A percentile compares a stretch with the other conserved stretches of the same genome.
These are phyloP conservation scores for Vicugna pacos DNA, from an alignment of 2,113 vertebrate genomes.

Conservation along the genomic window DNA sequence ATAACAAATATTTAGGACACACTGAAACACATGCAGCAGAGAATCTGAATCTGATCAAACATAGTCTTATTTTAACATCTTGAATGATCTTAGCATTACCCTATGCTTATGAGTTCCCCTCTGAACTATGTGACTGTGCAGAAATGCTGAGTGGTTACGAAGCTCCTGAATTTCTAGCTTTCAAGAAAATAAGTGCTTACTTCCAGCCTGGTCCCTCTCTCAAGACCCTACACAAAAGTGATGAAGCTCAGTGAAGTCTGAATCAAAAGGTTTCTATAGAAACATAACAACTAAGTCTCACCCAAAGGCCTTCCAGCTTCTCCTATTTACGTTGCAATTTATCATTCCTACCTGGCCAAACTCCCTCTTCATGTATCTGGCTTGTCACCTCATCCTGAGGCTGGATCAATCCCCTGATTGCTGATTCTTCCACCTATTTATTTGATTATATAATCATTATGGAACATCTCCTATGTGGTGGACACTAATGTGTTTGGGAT, in stretches of 20 bases:
- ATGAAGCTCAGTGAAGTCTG: slow-evolving; percentile 9
- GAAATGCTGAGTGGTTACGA: slow-evolving; percentile 24
- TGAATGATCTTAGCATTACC: not conserved
- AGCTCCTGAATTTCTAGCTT: not conserved
- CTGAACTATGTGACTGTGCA: not conserved
- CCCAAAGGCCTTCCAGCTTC: not conserved
- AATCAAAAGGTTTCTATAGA: slow-evolving; percentile 12
- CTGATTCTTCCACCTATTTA: not conserved
- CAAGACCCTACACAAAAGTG: not conserved
- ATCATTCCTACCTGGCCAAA: not conserved
- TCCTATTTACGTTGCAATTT: not conserved
- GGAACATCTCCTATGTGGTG: not conserved
- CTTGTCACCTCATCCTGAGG: not conserved
- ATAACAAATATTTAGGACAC: slow-evolving; percentile 22
- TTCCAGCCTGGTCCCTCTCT: not conserved
- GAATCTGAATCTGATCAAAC: not conserved
- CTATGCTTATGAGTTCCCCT: not conserved
- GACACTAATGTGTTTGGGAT: not conserved
- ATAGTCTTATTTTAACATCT: slow-evolving; percentile 39
- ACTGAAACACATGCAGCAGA: not conserved
- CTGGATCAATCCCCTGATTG: not conserved
- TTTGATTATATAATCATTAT: slow-evolving; percentile 37
- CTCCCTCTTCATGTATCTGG: slow-evolving; percentile 35
- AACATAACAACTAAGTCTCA: not conserved
- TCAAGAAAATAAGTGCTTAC: not conserved